phyloP scores from a whole-genome alignment of 2,888 invertebrate species.

The Lochmaea capreae region DNA sequence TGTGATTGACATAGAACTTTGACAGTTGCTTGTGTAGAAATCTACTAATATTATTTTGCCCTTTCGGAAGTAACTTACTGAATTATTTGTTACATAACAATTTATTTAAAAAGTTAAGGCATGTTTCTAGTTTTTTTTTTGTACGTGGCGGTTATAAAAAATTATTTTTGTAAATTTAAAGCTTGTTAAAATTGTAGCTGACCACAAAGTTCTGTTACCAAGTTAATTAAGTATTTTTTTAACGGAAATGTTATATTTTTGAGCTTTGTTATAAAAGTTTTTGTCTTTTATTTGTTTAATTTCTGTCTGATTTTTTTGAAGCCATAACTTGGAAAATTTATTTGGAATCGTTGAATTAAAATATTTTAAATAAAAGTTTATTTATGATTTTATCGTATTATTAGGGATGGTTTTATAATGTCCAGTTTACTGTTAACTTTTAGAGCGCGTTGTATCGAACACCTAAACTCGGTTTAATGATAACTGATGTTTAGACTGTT shows the following conservation, averaged over 20 bases:
- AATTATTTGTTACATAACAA: neutral
- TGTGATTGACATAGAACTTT: no score
- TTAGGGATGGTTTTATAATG: neutral
- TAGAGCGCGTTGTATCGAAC: neutral
- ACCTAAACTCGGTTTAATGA: neutral
- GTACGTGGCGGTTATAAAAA: neutral
- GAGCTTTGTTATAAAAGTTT: slow-evolving; percentile 22
- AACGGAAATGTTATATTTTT: slow-evolving; percentile 5
- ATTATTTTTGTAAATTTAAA: slow-evolving; percentile 3
- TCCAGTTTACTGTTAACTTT: neutral
- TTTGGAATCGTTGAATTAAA: neutral
- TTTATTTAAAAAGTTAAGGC: neutral
- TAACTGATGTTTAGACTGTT: no score
- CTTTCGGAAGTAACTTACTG: no score
- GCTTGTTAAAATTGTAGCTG: neutral
- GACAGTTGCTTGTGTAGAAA: no score
- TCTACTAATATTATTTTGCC: no score
- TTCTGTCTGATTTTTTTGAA: neutral
- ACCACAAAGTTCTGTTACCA: neutral
- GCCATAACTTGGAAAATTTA: neutral
- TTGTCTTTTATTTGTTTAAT: slow-evolving; percentile 9
- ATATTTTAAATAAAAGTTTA: slow-evolving; percentile 11
- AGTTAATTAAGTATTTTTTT: neutral
- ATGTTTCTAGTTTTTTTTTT: no score
- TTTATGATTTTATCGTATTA: neutral